These are phyloP conservation scores for Harpalus rubripes DNA, from an alignment of 2,888 invertebrate species.

Conservation along the genomic window DNA sequence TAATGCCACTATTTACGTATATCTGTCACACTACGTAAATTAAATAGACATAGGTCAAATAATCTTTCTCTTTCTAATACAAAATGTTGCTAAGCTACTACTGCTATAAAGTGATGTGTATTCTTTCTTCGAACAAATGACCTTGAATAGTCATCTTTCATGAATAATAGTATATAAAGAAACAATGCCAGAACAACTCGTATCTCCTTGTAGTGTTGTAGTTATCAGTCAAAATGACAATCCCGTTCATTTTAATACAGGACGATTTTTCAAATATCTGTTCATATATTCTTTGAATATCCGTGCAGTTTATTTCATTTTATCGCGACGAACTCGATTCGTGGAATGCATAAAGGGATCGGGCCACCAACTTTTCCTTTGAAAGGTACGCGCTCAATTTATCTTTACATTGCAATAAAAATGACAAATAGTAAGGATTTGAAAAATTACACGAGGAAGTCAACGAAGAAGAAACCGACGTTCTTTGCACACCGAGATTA, in stretches of 20 bases:
- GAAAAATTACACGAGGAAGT: slow-evolving; percentile 50
- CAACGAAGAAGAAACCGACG: slow-evolving; percentile 5
- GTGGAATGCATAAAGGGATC: slow-evolving; percentile 48
- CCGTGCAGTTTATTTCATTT: slow-evolving; percentile 50
- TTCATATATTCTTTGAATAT: slow-evolving; percentile 44
- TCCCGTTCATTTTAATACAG: slow-evolving; percentile 15
- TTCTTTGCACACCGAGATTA: slow-evolving; percentile 17
- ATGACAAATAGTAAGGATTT: slow-evolving; percentile 57
- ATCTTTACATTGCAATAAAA: slow-evolving; percentile 58
- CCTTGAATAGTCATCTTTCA: no score
- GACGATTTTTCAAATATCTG: slow-evolving; percentile 34
- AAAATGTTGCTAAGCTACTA: no score
- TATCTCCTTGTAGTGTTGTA: background rate
- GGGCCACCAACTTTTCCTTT: slow-evolving; percentile 21
- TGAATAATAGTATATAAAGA: no score
- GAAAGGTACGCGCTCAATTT: slow-evolving; percentile 55
- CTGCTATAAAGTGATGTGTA: no score
- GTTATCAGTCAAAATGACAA: slow-evolving; percentile 15
- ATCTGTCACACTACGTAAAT: no score
- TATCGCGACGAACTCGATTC: slow-evolving; percentile 46
- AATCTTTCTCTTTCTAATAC: no score
- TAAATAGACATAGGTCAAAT: no score
- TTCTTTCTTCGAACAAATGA: no score
- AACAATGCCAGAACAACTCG: background rate
- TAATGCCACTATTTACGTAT: no score